Base-by-base conservation (phyloP, 2,797 vertebrate genomes). In the Danio aesculapii region DNA sequence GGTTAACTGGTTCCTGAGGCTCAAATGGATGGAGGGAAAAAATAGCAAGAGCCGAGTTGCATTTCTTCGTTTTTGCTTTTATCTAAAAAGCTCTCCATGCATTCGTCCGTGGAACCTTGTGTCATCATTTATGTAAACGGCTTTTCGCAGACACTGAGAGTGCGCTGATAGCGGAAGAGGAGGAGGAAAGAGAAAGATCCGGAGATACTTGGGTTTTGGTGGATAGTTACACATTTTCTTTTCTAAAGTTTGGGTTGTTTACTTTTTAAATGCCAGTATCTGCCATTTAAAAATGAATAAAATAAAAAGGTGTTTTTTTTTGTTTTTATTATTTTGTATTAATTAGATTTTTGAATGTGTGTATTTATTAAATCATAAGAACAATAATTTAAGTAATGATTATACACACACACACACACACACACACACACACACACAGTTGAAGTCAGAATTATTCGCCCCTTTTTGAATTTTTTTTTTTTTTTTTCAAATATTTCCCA, bases 61-160 rank as follows among this genome's bases (percentile, higher is more conserved):
- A 43, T 75, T 73, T 80, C 64, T 79, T 46, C 44, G 43, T 49
- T 59, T 55, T 73, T 77, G 77, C 82, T 84, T 88, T 88, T 86
- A 87, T 84, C 84, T 85, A 76, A 84, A 86, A 85, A 83, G 79
- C 82, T 70, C 62, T 77, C 8, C 30, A n/a, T 83, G 62, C 75
- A 57, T 75, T 30, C 19, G 47, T 83, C 80, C 76, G 21, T 44
- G 81, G 52, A 30, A 66, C 81, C 6, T 44, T 62, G 58, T 81
- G 80, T 81, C 83, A 83, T 86, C 47, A 73, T 84, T 84, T 79
- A 78, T 84, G 74, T 63, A 83, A 77, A 81, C 19, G 11, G 70
- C 46, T 67, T 71, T 72, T 74, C 62, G 21, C 10, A 58, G 71
- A 68, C 41, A 14, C 73, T 68, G 52, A 68, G 4, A 58, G 63